Evolutionary conservation across 2,113 vertebrate species (phyloP).

Genomic region (Seriola quinqueradiata): DNA sequence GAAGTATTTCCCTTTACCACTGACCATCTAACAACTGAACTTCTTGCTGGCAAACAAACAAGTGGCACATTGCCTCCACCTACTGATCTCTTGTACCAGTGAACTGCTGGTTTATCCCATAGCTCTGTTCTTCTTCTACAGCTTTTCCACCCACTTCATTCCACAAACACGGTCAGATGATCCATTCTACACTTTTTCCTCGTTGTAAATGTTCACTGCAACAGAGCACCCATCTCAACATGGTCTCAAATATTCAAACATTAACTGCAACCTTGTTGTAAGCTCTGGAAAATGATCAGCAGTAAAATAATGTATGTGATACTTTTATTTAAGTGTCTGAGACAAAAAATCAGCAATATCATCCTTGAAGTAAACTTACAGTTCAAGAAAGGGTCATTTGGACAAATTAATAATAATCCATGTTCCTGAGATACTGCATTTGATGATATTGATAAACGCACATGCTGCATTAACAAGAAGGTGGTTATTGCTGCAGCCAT

Average conservation of each 20-base stretch:
- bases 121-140: not conserved
- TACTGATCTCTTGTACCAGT: not conserved
- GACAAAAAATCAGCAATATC: not conserved
- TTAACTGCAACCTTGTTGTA: not conserved
- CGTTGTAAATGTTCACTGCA: not conserved
- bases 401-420: not conserved
- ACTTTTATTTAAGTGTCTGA: not conserved
- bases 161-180: not conserved
- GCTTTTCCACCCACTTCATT: not conserved
- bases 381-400: not conserved
- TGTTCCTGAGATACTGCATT: not conserved
- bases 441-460: not conserved
- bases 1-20: not conserved
- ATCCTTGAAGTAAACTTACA: not conserved
- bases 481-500: conserved; percentile 1
- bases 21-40: not conserved
- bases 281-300: not conserved
- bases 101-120: not conserved
- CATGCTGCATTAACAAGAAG: conserved; percentile 2
- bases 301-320: not conserved
- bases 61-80: conserved; percentile 1
- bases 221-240: not conserved
- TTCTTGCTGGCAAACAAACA: not conserved
- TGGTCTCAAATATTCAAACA: conserved; percentile 18
- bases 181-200: not conserved